Evolutionary conservation across 2,888 invertebrate genomes (phyloP), one percentile per base, ranked within the genome.

Genomic region (Helobdella robusta): DNA sequence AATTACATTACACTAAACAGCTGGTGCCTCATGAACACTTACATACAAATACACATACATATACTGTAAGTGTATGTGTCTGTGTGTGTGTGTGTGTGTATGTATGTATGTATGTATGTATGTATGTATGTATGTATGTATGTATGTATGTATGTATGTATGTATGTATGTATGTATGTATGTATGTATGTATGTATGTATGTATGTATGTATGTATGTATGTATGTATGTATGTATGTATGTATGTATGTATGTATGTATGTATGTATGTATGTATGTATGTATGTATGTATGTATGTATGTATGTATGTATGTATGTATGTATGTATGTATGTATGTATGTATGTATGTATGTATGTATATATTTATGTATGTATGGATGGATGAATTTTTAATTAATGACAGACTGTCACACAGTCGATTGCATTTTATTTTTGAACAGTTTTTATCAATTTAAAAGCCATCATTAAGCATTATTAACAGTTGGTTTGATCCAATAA

Each of bases 201-300:
- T 50, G 50, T 50, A 25, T 50, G 50, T 50, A 25, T 50, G 50
- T 50, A 25, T 50, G 50, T 50, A 25, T 50, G 50, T 50, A 25
- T 50, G 50, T 50, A 25, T 50, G 50, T 50, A 25, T 50, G 50
- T 50, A 25, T 50, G 50, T 50, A 25, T 50, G 50, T 50, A 25
- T 50, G 50, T 50, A 25, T 50, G 50, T 50, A 25, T 50, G 50
- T 50, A 25, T 50, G 50, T 50, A 25, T 50, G 50, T 50, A 25
- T 50, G 50, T 50, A 25, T 50, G 50, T 50, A 25, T 50, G 50
- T 50, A 25, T 50, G 50, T 50, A 25, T 50, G 50, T 50, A 25
- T 50, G 50, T 50, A n/a, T 50, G 50, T 50, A 25, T 50, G 50
- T 50, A 25, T 50, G 50, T 50, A 25, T 50, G 50, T 50, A 25